Base-by-base conservation (phyloP, 2,888 invertebrate species). In the Campopleginae sp. region DNA sequence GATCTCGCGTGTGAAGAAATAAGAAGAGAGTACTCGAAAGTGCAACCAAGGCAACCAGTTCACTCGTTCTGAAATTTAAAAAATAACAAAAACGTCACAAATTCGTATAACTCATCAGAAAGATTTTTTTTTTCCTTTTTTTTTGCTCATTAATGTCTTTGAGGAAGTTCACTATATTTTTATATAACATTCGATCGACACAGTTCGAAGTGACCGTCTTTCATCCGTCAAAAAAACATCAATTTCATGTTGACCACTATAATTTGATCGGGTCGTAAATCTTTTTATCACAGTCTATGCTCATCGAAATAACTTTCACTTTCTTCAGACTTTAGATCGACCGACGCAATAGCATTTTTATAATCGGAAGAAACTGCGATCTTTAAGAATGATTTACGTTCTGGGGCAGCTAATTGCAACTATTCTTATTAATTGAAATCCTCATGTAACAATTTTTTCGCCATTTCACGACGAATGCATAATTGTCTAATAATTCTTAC, bases 11-110 rank as follows among this genome's bases (percentile, higher is more conserved):
- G 94, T 98, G 98, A 88, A 98, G 95, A 94, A 97, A 97, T 90
- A 98, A 95, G 94, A 98, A 97, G 90, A 98, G 94, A 1, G 97
- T 97, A 90, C 97, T 97, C 68, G 97, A 97, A 86, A 98, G 96
- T 46, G 97, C 97, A 91, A 97, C 95, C 87, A 98, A 94, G 23
- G 98, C 97, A 89, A 98, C 96, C 91, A 98, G 94, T 94, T 98
- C 97, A 91, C 97, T 97, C 80, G 97, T 97, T 94, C 98, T 98
- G 95, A 70, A 38, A 38, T 38, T n/a, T n/a, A 10, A 38, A 90
- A 89, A 87, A 58, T 84, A 58, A 58, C 27, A 66, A 65, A 71
- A 33, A 66, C 44, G 23, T 23, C 8, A 38, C 58, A 51, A 1
- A 44, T 70, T 66, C 42, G 4, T 42, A 14, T 5, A 27, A 44